Percentiles rank a stretch among this genome's conserved stretches.
phyloP scores from a whole-genome alignment of 53 echinoderm and acorn worm genomes.

The Crossaster papposus region DNA sequence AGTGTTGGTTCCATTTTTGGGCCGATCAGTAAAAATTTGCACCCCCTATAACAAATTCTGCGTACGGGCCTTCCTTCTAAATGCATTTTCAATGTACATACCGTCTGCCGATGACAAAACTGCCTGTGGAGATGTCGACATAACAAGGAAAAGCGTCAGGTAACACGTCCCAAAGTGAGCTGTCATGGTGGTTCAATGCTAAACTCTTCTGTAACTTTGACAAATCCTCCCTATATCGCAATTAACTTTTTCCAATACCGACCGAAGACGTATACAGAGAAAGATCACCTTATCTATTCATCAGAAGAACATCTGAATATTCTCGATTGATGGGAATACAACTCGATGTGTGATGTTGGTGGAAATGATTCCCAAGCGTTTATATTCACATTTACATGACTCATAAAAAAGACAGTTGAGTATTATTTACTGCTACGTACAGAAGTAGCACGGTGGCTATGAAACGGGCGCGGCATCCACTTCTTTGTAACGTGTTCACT shows the following conservation, averaged over 20 bases:
- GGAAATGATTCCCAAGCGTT: background rate
- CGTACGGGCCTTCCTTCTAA: too few relatives aligned
- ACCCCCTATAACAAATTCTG: too few relatives aligned
- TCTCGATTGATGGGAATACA: too few relatives aligned
- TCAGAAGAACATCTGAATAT: background rate
- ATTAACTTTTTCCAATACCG: background rate
- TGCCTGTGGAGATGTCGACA: background rate
- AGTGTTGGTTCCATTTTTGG: too few relatives aligned
- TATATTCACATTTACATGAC: background rate
- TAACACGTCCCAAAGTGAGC: background rate
- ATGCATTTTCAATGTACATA: background rate
- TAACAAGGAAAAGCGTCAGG: background rate
- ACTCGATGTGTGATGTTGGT: background rate
- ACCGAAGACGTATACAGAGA: background rate
- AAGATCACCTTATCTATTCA: background rate
- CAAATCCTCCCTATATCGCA: background rate
- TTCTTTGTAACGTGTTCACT: constrained; percentile 14
- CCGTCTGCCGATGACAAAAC: background rate
- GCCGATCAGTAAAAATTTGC: too few relatives aligned
- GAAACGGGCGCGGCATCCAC: constrained; percentile 34
- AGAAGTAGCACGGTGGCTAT: background rate
- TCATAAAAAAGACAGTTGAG: background rate
- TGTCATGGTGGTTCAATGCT: constrained; percentile 2
- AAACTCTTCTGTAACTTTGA: background rate
- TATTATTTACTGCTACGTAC: background rate